These are phyloP conservation scores for Pharmacophagus antenor DNA, from an alignment of 2,888 invertebrate genomes.

Conservation along the genomic window DNA sequence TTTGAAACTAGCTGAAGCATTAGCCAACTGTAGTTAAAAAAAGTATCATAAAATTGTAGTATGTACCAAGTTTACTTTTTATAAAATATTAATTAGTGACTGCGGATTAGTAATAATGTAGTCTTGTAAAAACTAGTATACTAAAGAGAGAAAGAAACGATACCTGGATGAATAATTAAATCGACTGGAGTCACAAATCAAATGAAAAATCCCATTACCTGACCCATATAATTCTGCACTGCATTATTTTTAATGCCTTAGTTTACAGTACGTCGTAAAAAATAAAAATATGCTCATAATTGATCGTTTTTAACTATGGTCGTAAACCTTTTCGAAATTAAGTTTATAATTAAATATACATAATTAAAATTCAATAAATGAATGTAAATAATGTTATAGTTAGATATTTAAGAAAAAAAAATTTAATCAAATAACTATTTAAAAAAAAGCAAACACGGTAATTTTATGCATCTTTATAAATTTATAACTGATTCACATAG, in stretches of 20 bases:
- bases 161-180: slow-evolving; percentile 1
- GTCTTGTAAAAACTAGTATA: not conserved
- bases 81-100: not conserved
- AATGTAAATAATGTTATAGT: not conserved
- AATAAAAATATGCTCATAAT: not conserved
- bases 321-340: not conserved
- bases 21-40: too few relatives aligned
- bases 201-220: slow-evolving; percentile 8
- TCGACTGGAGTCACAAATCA: slow-evolving; percentile 8
- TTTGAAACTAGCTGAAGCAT: too few relatives aligned
- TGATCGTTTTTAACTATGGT: not conserved
- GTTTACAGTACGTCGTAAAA: not conserved
- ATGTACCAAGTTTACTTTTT: too few relatives aligned
- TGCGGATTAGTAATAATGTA: not conserved
- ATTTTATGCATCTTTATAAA: too few relatives aligned
- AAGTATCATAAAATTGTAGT: too few relatives aligned
- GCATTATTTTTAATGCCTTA: slow-evolving; percentile 5
- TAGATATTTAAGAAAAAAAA: not conserved
- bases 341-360: not conserved
- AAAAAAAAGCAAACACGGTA: too few relatives aligned
- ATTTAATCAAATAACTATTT: too few relatives aligned
- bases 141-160: slow-evolving; percentile 4
- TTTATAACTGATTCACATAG: too few relatives aligned
- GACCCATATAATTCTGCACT: not conserved
- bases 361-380: not conserved